These are phyloP conservation scores for Sylvilagus bachmani DNA, from an alignment of 2,113 vertebrate species.

Conservation along the genomic window DNA sequence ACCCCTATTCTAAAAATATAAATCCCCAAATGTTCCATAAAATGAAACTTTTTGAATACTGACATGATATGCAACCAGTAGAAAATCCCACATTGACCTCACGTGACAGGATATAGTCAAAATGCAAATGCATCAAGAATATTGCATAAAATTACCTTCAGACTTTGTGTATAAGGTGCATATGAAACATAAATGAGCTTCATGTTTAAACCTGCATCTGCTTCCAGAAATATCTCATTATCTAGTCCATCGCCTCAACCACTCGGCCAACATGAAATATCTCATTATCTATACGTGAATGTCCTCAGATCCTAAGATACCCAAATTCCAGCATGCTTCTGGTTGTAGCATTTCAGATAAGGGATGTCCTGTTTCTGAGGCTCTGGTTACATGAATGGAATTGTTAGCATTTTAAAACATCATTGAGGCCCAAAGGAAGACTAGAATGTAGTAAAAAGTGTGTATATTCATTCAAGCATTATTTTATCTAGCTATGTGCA, in stretches of 20 bases:
- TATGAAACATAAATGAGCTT: not conserved
- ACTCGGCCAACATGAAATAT: too few species aligned
- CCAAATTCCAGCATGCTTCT: not conserved
- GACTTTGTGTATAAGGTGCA: not conserved
- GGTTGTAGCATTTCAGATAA: not conserved
- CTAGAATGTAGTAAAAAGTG: not conserved
- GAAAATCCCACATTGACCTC: not conserved
- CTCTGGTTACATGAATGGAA: not conserved
- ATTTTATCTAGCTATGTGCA: accelerated
- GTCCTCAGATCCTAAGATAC: not conserved
- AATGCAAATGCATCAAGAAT: not conserved
- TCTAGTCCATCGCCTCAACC: too few species aligned
- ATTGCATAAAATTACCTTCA: not conserved
- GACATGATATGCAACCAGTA: not conserved
- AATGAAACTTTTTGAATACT: not conserved
- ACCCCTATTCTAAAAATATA: not conserved
- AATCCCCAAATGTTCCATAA: not conserved
- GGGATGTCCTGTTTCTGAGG: not conserved
- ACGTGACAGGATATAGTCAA: not conserved
- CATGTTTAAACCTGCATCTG: not conserved
- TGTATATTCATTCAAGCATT: not conserved
- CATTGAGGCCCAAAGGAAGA: not conserved
- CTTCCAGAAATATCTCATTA: not conserved
- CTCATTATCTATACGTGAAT: not conserved
- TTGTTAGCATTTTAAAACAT: not conserved